Evolutionary conservation across 1,140 invertebrate species (phyloP), one percentile per base, ranked within the genome.

Genomic region (Akabosia matsudoensis): DNA sequence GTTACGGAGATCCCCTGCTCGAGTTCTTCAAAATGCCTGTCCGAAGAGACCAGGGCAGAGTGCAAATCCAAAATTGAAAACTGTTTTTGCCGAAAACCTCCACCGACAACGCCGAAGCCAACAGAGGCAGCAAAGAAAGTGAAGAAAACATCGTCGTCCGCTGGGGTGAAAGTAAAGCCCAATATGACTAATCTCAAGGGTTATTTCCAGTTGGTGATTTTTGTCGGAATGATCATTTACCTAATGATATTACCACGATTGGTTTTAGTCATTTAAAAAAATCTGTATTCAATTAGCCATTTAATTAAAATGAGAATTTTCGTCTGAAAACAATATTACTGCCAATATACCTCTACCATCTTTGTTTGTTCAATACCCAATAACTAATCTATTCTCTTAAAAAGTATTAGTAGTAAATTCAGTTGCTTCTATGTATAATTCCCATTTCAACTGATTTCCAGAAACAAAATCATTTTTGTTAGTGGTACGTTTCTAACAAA

Each of bases 21-120:
- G 1, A 67, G 61, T 67, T 24, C 13, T 4, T 4, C 61, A 7
- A 67, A 67, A 67, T 67, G 61, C n/a, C 13, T 67, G 3, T 24
- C 61, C 13, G 24, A 67, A 22, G 61, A 67, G 61, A 67, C 61
- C 1, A 67, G 31, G 28, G 61, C 61, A 7, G 61, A 67, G 28
- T 67, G 61, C 61, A 67, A 67, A 30, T 30, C 61, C 28, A 67
- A 67, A n/a, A 67, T 67, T 30, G 61, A 67, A 30, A 67, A 67
- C 61, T 67, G 61, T n/a, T 67, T 67, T 31, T 67, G 61, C 28
- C 28, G 61, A 31, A 67, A 67, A 30, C 10, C 37, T 10, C 37
- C 54, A 10, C 7, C 37, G 7, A 45, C 37, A 45, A 45, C 37
- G 7, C 37, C 7, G 37, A 56, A 56, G n/a, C 54, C 54, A 7